phyloP scores from a whole-genome alignment of 2,888 invertebrate species.

The Bugulina stolonifera region DNA sequence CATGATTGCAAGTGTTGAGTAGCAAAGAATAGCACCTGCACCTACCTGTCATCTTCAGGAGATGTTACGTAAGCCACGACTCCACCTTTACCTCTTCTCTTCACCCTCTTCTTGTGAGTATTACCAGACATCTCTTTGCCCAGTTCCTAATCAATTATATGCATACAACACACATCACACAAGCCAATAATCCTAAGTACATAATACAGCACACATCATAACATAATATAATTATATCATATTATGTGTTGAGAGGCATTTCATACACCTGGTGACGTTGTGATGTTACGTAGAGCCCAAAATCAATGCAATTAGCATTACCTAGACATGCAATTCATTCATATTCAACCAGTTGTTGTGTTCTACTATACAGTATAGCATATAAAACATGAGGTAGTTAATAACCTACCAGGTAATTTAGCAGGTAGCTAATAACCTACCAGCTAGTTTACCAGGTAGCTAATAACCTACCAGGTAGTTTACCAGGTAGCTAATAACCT shows the following conservation, averaged over 20 bases:
- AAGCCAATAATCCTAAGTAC: no score
- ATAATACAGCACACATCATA: no score
- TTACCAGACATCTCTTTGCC: not conserved
- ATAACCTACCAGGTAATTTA: not conserved
- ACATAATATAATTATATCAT: no score
- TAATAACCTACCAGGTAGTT: conserved; percentile 60
- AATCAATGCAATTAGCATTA: no score
- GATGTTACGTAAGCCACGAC: not conserved
- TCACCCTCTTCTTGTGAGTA: not conserved
- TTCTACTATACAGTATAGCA: not conserved
- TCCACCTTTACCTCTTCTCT: not conserved
- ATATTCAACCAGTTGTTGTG: no score
- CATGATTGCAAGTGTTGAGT: no score
- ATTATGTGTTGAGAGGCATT: no score
- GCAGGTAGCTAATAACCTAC: not conserved
- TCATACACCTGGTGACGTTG: no score
- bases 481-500: conserved; percentile 56
- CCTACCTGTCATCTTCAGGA: not conserved
- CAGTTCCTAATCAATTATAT: not conserved
- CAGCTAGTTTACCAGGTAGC: not conserved
- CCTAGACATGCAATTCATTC: no score
- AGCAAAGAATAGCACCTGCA: no score
- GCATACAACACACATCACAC: not conserved
- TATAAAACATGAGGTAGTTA: no score
- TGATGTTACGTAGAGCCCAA: no score